Base-by-base conservation (phyloP, 2,797 vertebrate species). In the Hafferia zeledoni region DNA sequence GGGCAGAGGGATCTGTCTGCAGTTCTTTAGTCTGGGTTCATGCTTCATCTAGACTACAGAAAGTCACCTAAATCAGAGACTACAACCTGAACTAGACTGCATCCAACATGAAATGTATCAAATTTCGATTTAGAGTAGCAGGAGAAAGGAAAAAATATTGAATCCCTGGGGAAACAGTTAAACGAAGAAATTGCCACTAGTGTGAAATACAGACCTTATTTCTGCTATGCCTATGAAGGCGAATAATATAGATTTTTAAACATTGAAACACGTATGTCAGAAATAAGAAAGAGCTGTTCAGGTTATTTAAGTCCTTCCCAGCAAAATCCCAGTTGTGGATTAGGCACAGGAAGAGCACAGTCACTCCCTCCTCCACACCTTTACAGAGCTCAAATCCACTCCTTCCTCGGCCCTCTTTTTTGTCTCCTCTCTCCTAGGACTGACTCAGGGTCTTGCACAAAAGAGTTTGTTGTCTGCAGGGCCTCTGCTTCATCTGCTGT, bases 201-300 rank as follows among this genome's bases (percentile, higher is more conserved):
- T 53, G 33, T 74, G 56, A 83, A 78, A 89, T 33, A 68, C 1
- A 43, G 0, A 5, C 15, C 28, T 67, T 44, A 46, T 39, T 93
- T 84, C 37, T 28, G 27, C 52, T 37, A 49, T 17, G n/a, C 9
- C 19, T 47, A 49, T 3, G 17, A 76, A 87, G 91, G 65, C 28
- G 80, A 88, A 74, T 10, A 86, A 28, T 55, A 68, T 15, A 64
- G 14, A 27, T 63, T 79, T 89, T 65, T 35, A 70, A 93, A 52
- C 17, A 24, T 1, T 41, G 53, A 72, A 70, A 61, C 0, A 0
- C 31, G 8, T 49, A 78, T 1, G 0, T 43, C 35, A 89, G 49
- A 57, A 11, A 44, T 16, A 74, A 25, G 28, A 69, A 74, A 82
- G 24, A 71, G 56, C 31, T 35, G 13, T 46, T 55, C 13, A 11